Percentiles rank a stretch among this genome's conserved stretches.
Conservation (phyloP, 2,113 vertebrate species). For the Pandion haliaetus region DNA sequence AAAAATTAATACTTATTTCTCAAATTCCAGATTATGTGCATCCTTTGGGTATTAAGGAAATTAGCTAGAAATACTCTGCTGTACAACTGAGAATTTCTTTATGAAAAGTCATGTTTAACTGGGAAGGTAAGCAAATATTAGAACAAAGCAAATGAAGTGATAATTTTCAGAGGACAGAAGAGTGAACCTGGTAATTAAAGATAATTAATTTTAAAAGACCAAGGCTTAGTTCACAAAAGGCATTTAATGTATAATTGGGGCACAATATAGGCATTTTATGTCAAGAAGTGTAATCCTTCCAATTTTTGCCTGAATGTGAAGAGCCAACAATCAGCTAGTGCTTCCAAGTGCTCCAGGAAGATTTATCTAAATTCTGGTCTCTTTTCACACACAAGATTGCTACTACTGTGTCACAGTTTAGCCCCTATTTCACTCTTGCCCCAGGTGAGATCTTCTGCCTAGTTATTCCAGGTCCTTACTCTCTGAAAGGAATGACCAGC, state of each 20-base stretch:
- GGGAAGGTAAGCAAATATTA: slow-evolving; percentile 58
- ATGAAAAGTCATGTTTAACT: neutral
- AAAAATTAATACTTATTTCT: neutral
- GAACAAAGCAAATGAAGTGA: slow-evolving; percentile 39
- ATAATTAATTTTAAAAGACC: slow-evolving; percentile 40
- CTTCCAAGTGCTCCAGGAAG: neutral
- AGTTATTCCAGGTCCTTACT: neutral
- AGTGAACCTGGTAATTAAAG: slow-evolving; percentile 35
- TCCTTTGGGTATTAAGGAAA: slow-evolving; percentile 40
- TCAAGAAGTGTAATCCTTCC: neutral
- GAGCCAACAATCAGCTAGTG: neutral
- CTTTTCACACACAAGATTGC: neutral
- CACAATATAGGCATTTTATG: neutral
- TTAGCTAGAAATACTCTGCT: slow-evolving; percentile 13
- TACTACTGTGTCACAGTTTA: fast-evolving
- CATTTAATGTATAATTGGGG: neutral
- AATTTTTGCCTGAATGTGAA: neutral
- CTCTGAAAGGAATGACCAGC: neutral
- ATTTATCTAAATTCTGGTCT: neutral
- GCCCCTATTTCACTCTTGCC: neutral
- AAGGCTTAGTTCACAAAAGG: neutral
- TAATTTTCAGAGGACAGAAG: neutral
- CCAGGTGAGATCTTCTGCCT: neutral
- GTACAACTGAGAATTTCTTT: neutral
- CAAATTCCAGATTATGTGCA: slow-evolving; percentile 20